Evolutionary conservation across 2,888 invertebrate genomes (phyloP), one percentile per base, ranked within the genome.

Genomic region (Holacanthella duospinosa): DNA sequence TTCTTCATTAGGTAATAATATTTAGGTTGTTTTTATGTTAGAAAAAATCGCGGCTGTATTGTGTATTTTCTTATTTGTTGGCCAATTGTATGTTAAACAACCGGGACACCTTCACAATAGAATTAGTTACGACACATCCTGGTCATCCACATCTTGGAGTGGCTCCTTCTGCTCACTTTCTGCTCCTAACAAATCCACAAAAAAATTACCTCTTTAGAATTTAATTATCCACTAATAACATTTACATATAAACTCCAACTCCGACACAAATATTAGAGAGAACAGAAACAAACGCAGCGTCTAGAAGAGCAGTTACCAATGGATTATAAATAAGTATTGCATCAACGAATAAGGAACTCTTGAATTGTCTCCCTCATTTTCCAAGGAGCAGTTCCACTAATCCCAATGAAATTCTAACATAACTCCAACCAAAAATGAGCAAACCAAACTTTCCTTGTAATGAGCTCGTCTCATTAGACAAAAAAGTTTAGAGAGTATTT

Each of bases 81-180:
- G 29, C 25, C 29, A 36, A 27, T 25, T 16, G 25, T 36, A 9
- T 43, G 4, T n/a, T n/a, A 28, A 58, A 29, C 58, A 58, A 58
- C 58, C 36, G 43, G 58, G 58, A 24, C 6, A 36, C 28, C 3
- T 19, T 29, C 58, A 58, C 25, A 58, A 28, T 16, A 48, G 12
- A 48, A n/a, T 24, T 63, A 68, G 73, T 92, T 92, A 92, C 88
- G 92, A 92, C 81, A 91, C 91, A 82, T 93, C 93, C 82, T 93
- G 92, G 80, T 92, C 92, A 80, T 93, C 93, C 77, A 87, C 89
- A 80, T 93, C 93, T 80, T 91, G 90, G 53, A 68, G 68, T 64
- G 64, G 68, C 61, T 89, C 90, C 81, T 91, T 92, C 77, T 88
- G 88, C 81, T 93, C 92, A 73, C 87, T 86, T 78, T 91, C 91